A percentile compares a stretch with the other conserved stretches of the same genome.
phyloP scores from a whole-genome alignment of 2,888 invertebrate genomes.

The Melinaea menophilus region DNA sequence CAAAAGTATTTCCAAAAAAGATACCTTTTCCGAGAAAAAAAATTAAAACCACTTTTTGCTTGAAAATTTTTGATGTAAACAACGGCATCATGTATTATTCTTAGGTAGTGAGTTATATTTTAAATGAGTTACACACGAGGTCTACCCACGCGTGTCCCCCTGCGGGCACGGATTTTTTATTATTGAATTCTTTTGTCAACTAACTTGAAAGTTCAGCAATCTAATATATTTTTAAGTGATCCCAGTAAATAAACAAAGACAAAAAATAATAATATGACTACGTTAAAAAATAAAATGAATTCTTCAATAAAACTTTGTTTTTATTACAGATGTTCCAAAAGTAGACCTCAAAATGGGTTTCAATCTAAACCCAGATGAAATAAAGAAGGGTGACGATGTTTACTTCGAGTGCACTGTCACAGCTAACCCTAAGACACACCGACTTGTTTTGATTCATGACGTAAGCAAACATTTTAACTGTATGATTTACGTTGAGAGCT shows the following conservation, averaged over 20 bases:
- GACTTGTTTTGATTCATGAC: conserved; percentile 91
- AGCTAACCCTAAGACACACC: conserved; percentile 90
- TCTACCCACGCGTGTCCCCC: too few species aligned
- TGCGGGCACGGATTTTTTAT: too few species aligned
- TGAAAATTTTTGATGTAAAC: too few species aligned
- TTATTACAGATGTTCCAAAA: conserved; percentile 85
- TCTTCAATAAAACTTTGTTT: conserved; percentile 24
- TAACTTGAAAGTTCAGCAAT: not conserved
- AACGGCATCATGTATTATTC: too few species aligned
- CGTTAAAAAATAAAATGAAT: not conserved
- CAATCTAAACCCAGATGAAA: conserved; percentile 89
- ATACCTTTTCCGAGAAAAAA: too few species aligned
- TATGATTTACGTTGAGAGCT: not conserved
- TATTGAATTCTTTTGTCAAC: too few species aligned
- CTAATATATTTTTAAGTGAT: too few species aligned
- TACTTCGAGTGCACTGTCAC: conserved; percentile 92
- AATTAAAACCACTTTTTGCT: too few species aligned
- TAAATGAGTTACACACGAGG: too few species aligned
- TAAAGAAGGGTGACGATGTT: conserved; percentile 93
- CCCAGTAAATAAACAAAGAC: too few species aligned
- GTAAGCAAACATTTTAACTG: conserved; percentile 47
- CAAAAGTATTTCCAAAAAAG: too few species aligned
- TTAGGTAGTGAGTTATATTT: too few species aligned
- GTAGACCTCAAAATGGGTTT: conserved; percentile 90
- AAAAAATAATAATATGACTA: not conserved